phyloP scores from a whole-genome alignment of 2,797 vertebrate species.

The Typhlichthys subterraneus region DNA sequence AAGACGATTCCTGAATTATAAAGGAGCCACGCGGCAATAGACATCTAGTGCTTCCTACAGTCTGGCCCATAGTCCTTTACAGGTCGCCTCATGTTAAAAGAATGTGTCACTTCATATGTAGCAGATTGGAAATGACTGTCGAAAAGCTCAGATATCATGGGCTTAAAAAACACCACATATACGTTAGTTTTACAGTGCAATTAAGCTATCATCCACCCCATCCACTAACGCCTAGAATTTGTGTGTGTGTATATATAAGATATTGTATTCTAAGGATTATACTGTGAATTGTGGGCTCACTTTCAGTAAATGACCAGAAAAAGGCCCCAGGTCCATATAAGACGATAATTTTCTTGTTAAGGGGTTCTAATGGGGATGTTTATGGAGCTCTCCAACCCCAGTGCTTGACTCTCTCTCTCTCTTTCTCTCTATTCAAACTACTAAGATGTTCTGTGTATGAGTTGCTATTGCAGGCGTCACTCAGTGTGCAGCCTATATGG shows the following conservation, averaged over 20 bases:
- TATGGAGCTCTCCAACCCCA: conserved; percentile 26
- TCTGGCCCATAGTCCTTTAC: not conserved
- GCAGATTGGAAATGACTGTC: conserved; percentile 55
- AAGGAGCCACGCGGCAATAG: conserved; percentile 65
- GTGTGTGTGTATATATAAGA: conserved; percentile 39
- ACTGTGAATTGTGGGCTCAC: conserved; percentile 80
- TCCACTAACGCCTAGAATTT: conserved; percentile 30
- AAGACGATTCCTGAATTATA: conserved; percentile 64
- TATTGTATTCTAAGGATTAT: conserved; percentile 44
- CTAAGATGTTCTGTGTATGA: conserved; percentile 36
- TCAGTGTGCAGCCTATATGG: conserved; percentile 29
- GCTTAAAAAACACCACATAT: conserved; percentile 46
- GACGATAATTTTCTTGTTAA: conserved; percentile 25
- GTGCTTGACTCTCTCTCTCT: conserved; percentile 15
- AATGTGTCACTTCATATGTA: conserved; percentile 58
- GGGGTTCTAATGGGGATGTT: conserved; percentile 29
- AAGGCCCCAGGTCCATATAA: conserved; percentile 13
- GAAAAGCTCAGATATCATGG: conserved; percentile 44
- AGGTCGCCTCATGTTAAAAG: conserved; percentile 33
- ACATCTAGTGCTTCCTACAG: not conserved
- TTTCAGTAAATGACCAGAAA: conserved; percentile 42
- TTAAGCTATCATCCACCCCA: conserved; percentile 54
- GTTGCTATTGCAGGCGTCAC: conserved; percentile 36
- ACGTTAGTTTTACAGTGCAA: conserved; percentile 49
- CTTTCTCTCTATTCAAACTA: conserved; percentile 38